These are phyloP conservation scores for Hyles lineata DNA, from an alignment of 2,888 invertebrate species.

Conservation along the genomic window DNA sequence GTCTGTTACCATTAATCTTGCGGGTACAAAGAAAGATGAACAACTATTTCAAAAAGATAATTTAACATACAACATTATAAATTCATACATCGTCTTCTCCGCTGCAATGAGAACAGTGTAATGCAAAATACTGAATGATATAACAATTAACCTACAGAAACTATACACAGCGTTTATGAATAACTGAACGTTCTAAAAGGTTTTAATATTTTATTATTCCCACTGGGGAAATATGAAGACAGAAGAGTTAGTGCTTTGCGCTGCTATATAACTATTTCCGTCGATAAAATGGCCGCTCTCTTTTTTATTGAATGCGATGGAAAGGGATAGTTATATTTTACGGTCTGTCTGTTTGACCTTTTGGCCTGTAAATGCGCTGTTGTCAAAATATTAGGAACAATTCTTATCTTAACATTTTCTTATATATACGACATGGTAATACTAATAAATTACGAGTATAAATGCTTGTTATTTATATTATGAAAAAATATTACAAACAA, in stretches of 20 bases:
- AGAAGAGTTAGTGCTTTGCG: not conserved
- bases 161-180: constrained; percentile 12
- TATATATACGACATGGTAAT: too few relatives aligned
- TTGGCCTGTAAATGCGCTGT: too few relatives aligned
- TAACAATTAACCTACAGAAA: constrained; percentile 17
- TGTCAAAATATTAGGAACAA: too few relatives aligned
- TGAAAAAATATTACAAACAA: too few relatives aligned
- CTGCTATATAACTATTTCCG: not conserved
- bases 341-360: not conserved
- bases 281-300: constrained; percentile 13
- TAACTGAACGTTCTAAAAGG: constrained; percentile 26
- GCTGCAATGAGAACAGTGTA: not conserved
- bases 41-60: not conserved
- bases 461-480: too few relatives aligned
- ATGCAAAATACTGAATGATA: constrained; percentile 18
- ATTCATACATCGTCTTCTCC: not conserved
- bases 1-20: not conserved
- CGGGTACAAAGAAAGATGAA: not conserved
- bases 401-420: too few relatives aligned
- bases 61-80: not conserved
- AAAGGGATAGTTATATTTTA: not conserved
- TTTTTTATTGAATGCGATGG: not conserved
- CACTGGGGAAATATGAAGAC: constrained; percentile 16
- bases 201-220: constrained; percentile 29
- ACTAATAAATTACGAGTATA: too few relatives aligned